Evolutionary conservation across 2,797 vertebrate species (phyloP).

Genomic region (Mus caroli): DNA sequence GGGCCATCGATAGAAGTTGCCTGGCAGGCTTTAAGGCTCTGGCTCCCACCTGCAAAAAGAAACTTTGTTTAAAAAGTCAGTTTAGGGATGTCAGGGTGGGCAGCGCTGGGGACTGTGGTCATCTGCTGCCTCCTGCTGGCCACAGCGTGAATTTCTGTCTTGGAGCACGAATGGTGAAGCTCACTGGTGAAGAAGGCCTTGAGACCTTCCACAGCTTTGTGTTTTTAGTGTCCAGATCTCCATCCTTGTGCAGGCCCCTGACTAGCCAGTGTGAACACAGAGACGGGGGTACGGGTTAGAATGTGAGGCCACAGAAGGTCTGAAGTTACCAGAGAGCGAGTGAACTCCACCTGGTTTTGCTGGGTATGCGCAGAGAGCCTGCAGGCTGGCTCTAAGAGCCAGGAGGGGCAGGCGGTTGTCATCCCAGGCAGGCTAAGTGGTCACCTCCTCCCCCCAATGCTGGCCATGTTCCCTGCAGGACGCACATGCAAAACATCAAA

Average conservation of each 20-base stretch:
- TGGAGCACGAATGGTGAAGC: background rate
- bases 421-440: background rate
- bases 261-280: background rate
- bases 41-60: background rate
- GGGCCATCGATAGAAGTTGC: background rate
- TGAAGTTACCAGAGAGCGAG: background rate
- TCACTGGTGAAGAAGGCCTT: background rate
- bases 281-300: no score
- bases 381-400: accelerated
- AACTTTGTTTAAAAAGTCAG: background rate
- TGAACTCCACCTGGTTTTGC: accelerated
- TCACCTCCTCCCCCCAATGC: background rate
- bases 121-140: background rate
- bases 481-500: constrained; percentile 99
- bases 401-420: no score
- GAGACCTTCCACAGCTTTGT: background rate
- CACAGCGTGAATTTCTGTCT: background rate
- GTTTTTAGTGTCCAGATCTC: no score
- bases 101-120: background rate
- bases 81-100: no score
- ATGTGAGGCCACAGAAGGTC: background rate
- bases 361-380: no score
- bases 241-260: no score
- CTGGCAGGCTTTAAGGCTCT: background rate
- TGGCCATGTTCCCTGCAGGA: constrained; percentile 87